Evolutionary conservation across 2,888 invertebrate species (phyloP).

Genomic region (Tetragnatha montana): DNA sequence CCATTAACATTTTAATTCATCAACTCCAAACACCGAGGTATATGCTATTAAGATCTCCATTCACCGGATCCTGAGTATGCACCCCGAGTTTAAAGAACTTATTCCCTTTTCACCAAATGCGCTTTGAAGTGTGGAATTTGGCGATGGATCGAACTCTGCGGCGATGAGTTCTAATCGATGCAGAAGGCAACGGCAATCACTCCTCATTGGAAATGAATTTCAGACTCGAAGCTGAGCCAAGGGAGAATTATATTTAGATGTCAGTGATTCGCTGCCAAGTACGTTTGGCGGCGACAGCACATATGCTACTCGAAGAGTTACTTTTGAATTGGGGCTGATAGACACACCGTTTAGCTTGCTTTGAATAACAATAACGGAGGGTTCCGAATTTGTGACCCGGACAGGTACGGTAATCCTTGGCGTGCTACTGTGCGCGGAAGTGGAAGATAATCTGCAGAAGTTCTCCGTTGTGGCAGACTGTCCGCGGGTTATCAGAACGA

Average conservation of each 20-base stretch:
- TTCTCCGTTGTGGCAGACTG: no score
- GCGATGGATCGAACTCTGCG: background rate
- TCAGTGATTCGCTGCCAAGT: slow-evolving; percentile 41
- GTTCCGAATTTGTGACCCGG: no score
- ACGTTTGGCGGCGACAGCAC: slow-evolving; percentile 50
- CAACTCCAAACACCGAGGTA: no score
- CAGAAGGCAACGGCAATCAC: background rate
- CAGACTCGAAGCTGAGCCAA: slow-evolving; percentile 24
- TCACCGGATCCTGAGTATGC: no score
- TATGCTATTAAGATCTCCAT: no score
- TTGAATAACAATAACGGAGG: no score
- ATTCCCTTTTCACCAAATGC: slow-evolving; percentile 3
- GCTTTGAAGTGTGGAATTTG: background rate
- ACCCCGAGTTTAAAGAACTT: background rate
- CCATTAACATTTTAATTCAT: no score
- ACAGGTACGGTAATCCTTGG: no score
- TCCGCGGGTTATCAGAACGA: no score
- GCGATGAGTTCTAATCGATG: background rate
- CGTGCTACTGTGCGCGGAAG: no score
- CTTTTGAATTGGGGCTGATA: background rate
- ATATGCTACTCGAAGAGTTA: background rate
- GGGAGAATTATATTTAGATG: slow-evolving; percentile 61
- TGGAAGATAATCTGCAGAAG: no score
- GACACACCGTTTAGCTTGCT: no score
- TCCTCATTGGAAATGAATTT: slow-evolving; percentile 49